These are phyloP conservation scores for Struthidea cinerea DNA, from an alignment of 2,113 vertebrate species.

Conservation along the genomic window DNA sequence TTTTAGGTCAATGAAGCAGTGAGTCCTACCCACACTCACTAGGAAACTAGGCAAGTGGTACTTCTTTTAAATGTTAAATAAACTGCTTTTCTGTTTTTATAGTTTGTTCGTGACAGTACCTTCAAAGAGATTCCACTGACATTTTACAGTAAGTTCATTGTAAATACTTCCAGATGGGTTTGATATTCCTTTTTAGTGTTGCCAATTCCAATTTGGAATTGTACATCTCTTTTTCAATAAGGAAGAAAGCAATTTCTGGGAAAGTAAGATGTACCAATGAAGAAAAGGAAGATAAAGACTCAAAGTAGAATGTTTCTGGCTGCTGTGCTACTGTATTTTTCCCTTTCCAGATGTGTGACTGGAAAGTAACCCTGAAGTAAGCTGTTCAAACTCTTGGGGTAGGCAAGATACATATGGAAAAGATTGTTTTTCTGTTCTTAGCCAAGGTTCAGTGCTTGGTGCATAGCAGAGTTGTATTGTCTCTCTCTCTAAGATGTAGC, in stretches of 20 bases:
- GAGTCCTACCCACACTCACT: neutral
- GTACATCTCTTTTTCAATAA: neutral
- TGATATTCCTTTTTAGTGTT: neutral
- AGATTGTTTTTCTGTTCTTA: neutral
- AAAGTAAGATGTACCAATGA: neutral
- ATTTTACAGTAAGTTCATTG: constrained; percentile 86
- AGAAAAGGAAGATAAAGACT: neutral
- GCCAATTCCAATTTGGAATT: constrained; percentile 21
- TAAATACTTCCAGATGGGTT: neutral
- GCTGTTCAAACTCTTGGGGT: neutral
- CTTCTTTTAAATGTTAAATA: neutral
- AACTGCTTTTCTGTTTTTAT: constrained; percentile 30
- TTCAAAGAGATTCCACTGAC: constrained; percentile 92
- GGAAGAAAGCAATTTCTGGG: neutral
- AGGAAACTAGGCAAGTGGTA: neutral
- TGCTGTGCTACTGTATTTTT: neutral
- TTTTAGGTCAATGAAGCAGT: neutral
- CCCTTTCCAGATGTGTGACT: neutral
- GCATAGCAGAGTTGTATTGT: neutral
- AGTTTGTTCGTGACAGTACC: constrained; percentile 86
- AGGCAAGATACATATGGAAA: neutral
- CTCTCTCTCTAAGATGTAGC: neutral
- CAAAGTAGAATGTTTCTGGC: neutral
- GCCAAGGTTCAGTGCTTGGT: neutral
- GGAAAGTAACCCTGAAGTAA: neutral